Conservation (phyloP, 2,113 vertebrate species). For the Hippocampus zosterae region DNA sequence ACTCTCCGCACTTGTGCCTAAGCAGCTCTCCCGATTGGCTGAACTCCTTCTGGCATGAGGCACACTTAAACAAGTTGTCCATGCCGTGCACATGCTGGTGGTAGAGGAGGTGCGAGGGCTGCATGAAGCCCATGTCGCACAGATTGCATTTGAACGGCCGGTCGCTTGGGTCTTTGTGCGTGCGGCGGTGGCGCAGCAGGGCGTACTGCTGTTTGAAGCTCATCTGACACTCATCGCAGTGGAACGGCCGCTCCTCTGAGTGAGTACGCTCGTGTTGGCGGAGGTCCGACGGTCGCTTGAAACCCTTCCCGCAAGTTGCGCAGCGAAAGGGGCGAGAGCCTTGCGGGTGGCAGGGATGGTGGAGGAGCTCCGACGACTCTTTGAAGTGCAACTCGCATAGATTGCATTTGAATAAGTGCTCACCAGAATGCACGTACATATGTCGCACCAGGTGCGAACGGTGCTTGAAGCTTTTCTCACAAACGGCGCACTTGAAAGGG, state of each 20-base stretch:
- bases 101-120: constrained; percentile 92
- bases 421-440: constrained; percentile 94
- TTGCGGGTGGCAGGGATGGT: constrained; percentile 92
- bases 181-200: constrained; percentile 88
- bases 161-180: constrained; percentile 81
- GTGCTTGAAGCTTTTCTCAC: constrained; percentile 98
- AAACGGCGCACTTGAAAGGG: constrained; percentile 93
- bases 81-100: constrained; percentile 96
- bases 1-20: constrained; percentile 89
- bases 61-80: constrained; percentile 96
- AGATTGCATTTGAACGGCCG: constrained; percentile 88
- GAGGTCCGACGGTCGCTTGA: constrained; percentile 92
- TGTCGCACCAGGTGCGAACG: constrained; percentile 96
- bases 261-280: constrained; percentile 94
- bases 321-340: constrained; percentile 93
- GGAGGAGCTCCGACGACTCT: constrained; percentile 91
- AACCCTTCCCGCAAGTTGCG: constrained; percentile 88
- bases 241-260: constrained; percentile 95
- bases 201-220: constrained; percentile 98
- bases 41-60: constrained; percentile 94
- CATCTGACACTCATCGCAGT: constrained; percentile 98
- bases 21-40: constrained; percentile 92
- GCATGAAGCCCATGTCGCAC: constrained; percentile 94
- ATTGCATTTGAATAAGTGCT: constrained; percentile 95
- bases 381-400: constrained; percentile 95